Conservation (phyloP, 2,797 vertebrate genomes). For the Melanotaenia maccullochi region DNA sequence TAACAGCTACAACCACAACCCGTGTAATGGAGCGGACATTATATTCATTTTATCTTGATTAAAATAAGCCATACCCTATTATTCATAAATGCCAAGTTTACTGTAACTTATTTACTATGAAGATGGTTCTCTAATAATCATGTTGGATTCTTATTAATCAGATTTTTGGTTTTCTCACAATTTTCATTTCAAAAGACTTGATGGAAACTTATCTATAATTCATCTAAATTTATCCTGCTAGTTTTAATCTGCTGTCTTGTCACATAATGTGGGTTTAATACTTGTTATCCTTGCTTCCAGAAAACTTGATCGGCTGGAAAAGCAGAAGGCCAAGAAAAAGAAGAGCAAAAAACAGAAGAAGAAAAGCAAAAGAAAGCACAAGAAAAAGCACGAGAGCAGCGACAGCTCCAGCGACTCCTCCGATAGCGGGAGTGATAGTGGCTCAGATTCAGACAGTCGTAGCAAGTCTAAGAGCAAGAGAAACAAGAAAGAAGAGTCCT, state of each 20-base stretch:
- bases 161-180: not conserved
- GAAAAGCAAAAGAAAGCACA: constrained; percentile 85
- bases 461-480: constrained; percentile 82
- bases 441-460: constrained; percentile 68
- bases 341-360: constrained; percentile 91
- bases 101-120: no score
- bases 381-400: constrained; percentile 80
- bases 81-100: not conserved
- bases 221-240: not conserved
- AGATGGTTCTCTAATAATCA: not conserved
- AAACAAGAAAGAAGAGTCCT: constrained; percentile 85
- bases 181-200: not conserved
- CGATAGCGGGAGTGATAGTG: constrained; percentile 62
- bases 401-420: constrained; percentile 78
- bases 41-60: not conserved
- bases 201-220: not conserved
- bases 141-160: not conserved
- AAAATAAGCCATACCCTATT: not conserved
- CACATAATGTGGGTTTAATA: not conserved
- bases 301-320: constrained; percentile 95
- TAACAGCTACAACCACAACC: not conserved
- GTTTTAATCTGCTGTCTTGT: not conserved
- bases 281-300: constrained; percentile 71
- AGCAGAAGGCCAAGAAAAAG: constrained; percentile 90
- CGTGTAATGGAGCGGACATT: not conserved